Evolutionary conservation across 2,888 invertebrate species (phyloP).

Genomic region (Thumatha senex): DNA sequence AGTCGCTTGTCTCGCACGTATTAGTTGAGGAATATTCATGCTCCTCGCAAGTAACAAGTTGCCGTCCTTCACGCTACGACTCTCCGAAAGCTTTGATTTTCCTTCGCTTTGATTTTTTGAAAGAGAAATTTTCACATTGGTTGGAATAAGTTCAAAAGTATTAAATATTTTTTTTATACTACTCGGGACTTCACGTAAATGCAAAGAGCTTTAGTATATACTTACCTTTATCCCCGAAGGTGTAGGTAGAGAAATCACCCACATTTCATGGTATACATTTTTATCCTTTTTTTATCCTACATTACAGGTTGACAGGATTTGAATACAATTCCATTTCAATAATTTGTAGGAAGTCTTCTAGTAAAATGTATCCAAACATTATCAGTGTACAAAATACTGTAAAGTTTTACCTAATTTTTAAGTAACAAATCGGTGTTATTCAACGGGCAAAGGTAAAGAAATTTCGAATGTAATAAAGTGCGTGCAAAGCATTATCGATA

Average conservation of each 20-base stretch:
- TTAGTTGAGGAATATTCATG: slow-evolving; percentile 52
- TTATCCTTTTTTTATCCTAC: no score
- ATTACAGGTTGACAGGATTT: no score
- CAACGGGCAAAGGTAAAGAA: slow-evolving; percentile 6
- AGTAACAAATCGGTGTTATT: slow-evolving; percentile 18
- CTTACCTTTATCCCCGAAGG: no score
- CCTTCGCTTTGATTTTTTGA: slow-evolving; percentile 7
- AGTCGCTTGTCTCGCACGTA: slow-evolving; percentile 35
- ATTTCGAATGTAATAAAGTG: slow-evolving; percentile 26
- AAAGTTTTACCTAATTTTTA: not conserved
- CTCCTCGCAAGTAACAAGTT: slow-evolving; percentile 33
- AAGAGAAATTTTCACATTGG: slow-evolving; percentile 17
- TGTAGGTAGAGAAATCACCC: no score
- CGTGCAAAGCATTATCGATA: slow-evolving; percentile 29
- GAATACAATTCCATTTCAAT: no score
- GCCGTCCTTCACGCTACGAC: slow-evolving; percentile 27
- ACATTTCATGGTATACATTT: no score
- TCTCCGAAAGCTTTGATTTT: slow-evolving; percentile 21
- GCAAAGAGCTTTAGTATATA: no score
- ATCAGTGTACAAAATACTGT: no score
- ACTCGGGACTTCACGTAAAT: slow-evolving; percentile 2
- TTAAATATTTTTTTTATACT: not conserved
- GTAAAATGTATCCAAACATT: no score
- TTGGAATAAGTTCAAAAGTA: slow-evolving; percentile 17
- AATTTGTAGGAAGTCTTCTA: no score